Evolutionary conservation across 2,113 vertebrate species (phyloP).

Genomic region (Pseudorectes ferrugineus): DNA sequence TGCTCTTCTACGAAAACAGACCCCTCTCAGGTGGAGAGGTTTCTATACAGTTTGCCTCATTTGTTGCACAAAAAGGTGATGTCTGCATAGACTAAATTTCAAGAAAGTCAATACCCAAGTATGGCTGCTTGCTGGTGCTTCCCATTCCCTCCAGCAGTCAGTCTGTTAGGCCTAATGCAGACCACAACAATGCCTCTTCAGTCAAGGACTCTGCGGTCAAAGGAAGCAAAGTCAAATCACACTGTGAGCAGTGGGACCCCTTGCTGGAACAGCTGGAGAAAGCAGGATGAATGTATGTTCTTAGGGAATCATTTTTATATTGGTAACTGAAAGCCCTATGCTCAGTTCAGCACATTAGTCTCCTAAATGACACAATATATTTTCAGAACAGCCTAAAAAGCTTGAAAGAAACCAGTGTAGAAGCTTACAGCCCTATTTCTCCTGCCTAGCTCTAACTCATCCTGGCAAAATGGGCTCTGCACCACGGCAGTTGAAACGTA

Average conservation of each 20-base stretch:
- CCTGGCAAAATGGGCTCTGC: not conserved
- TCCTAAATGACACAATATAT: constrained; percentile 6
- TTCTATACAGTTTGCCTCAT: not conserved
- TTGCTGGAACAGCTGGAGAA: not conserved
- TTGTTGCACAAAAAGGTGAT: not conserved
- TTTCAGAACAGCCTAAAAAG: constrained; percentile 14
- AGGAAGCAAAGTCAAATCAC: not conserved
- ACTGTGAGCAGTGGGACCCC: not conserved
- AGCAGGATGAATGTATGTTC: not conserved
- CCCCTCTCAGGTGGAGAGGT: not conserved
- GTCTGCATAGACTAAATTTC: not conserved
- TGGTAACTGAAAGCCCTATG: constrained; percentile 6
- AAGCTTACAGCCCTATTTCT: not conserved
- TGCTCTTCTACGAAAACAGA: not conserved
- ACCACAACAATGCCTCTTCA: not conserved
- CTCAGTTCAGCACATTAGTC: not conserved
- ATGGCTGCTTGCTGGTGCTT: not conserved
- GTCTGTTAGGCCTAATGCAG: not conserved
- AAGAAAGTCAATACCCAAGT: not conserved
- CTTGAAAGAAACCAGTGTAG: not conserved
- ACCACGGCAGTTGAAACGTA: not conserved
- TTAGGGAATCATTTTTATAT: not conserved
- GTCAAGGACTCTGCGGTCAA: not conserved
- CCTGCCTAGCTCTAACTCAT: not conserved
- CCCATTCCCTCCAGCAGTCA: not conserved